These are phyloP conservation scores for Drosophila mayaguana DNA, from an alignment of 2,888 invertebrate genomes.

Conservation along the genomic window DNA sequence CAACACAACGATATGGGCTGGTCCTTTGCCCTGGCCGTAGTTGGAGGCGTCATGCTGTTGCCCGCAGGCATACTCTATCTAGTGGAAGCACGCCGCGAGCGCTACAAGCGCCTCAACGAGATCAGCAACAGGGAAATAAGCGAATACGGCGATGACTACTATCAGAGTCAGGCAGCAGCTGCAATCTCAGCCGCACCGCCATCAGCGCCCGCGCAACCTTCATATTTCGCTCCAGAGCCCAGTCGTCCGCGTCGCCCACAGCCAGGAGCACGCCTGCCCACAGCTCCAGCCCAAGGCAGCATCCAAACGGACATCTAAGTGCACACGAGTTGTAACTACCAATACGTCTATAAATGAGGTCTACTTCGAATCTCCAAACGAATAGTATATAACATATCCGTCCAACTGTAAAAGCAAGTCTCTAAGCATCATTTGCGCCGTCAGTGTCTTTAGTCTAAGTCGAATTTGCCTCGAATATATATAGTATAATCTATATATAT, in stretches of 20 bases:
- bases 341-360: slow-evolving; percentile 10
- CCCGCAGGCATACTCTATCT: slow-evolving; percentile 93
- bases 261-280: slow-evolving; percentile 64
- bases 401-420: slow-evolving; percentile 28
- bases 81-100: slow-evolving; percentile 92
- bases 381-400: slow-evolving; percentile 37
- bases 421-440: not conserved
- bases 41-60: slow-evolving; percentile 91
- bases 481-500: not conserved
- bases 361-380: slow-evolving; percentile 21
- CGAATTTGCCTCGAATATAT: slow-evolving; percentile 40
- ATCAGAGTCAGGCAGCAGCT: slow-evolving; percentile 64
- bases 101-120: slow-evolving; percentile 90
- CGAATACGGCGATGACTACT: slow-evolving; percentile 87
- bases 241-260: slow-evolving; percentile 81
- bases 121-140: slow-evolving; percentile 89
- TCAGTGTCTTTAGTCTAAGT: slow-evolving; percentile 42
- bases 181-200: slow-evolving; percentile 48
- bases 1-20: slow-evolving; percentile 97
- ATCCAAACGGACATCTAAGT: slow-evolving; percentile 89
- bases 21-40: slow-evolving; percentile 94
- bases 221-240: slow-evolving; percentile 75
- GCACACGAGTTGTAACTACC: not conserved
- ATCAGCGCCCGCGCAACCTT: slow-evolving; percentile 32
- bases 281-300: slow-evolving; percentile 84